phyloP scores from a whole-genome alignment of 1,140 invertebrate genomes.

The Drosophila bipectinata region DNA sequence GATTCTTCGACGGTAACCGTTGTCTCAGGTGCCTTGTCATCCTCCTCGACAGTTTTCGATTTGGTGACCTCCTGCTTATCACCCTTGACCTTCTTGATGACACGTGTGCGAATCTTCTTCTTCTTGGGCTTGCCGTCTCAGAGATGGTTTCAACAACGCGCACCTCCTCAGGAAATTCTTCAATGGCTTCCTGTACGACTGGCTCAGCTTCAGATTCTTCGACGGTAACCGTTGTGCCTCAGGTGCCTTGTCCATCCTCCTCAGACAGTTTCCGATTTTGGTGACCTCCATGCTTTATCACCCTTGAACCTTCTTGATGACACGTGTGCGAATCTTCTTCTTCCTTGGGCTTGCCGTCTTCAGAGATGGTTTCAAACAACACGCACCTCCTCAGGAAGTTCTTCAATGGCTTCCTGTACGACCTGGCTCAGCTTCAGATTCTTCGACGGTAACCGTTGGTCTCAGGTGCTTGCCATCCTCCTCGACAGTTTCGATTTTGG shows the following conservation, averaged over 20 bases:
- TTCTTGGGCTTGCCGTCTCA: background rate
- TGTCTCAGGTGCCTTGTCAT: background rate
- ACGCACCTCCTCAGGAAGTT: background rate
- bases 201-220: background rate
- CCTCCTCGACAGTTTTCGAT: background rate
- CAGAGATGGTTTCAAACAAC: background rate
- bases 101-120: background rate
- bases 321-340: background rate
- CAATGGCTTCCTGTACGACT: background rate
- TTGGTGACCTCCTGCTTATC: background rate
- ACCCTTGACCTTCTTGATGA: conserved; percentile 1
- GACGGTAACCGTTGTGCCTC: background rate
- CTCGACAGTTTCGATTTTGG: background rate
- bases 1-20: background rate
- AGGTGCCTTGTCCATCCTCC: background rate
- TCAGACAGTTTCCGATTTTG: background rate
- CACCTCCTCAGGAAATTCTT: background rate
- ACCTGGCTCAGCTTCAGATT: background rate
- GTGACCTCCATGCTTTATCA: background rate
- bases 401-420: background rate
- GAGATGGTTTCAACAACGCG: background rate
- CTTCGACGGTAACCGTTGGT: background rate
- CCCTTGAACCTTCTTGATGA: background rate
- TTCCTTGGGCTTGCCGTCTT: background rate
- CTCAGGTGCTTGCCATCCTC: background rate